Percentiles rank a stretch among this genome's conserved stretches.
These are phyloP conservation scores for Lutjanus campechanus DNA, from an alignment of 2,797 vertebrate species.

Conservation along the genomic window DNA sequence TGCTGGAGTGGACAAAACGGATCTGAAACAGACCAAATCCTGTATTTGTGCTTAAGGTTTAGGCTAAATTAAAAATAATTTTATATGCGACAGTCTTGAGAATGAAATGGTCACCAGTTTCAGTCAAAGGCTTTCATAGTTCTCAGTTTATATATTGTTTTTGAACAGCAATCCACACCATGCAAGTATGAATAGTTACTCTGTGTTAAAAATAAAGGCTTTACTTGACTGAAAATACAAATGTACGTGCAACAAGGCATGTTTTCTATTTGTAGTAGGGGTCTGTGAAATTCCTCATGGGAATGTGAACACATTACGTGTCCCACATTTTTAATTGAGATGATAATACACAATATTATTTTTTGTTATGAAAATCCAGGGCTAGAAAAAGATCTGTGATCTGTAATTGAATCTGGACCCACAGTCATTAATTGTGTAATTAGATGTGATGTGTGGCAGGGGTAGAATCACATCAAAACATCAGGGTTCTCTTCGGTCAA, in stretches of 20 bases:
- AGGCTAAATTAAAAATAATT: not conserved
- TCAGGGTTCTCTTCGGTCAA: constrained; percentile 62
- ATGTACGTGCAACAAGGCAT: constrained; percentile 36
- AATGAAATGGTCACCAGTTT: not conserved
- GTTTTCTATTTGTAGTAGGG: constrained; percentile 59
- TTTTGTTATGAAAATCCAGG: constrained; percentile 45
- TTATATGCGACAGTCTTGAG: not conserved
- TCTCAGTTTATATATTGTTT: not conserved
- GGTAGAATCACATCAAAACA: constrained; percentile 71
- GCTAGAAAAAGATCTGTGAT: constrained; percentile 58
- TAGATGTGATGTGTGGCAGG: constrained; percentile 56
- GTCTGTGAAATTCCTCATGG: constrained; percentile 55
- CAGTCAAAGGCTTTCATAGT: not conserved
- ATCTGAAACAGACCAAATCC: not conserved
- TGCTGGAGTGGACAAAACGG: not conserved
- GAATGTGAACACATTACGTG: constrained; percentile 59
- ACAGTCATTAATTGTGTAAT: constrained; percentile 68
- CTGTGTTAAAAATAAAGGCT: constrained; percentile 60
- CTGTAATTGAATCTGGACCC: constrained; percentile 65
- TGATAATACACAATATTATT: constrained; percentile 43
- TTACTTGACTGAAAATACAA: constrained; percentile 48
- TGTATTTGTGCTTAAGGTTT: not conserved
- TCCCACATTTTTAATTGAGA: constrained; percentile 60
- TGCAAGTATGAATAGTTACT: constrained; percentile 34
- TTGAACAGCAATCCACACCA: not conserved